phyloP scores from a whole-genome alignment of 2,113 vertebrate genomes.

The Lophotis ruficrista region DNA sequence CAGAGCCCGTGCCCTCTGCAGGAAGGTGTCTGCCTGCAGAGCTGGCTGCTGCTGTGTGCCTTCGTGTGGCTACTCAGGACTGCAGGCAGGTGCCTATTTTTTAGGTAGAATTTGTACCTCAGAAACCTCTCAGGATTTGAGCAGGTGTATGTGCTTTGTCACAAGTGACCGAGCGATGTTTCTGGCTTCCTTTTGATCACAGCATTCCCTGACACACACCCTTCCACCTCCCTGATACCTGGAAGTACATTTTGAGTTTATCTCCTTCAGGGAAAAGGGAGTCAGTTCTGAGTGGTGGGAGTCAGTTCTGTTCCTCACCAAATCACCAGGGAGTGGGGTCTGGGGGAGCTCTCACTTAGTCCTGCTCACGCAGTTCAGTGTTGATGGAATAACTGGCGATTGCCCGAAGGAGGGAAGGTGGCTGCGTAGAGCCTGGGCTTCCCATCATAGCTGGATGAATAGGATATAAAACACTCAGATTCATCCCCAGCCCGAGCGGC shows the following conservation, averaged over 20 bases:
- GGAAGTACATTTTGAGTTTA: not conserved
- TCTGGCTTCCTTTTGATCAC: not conserved
- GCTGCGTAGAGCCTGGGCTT: not conserved
- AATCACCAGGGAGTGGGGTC: not conserved
- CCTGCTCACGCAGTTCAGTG: not conserved
- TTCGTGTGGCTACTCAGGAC: not conserved
- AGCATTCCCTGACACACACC: not conserved
- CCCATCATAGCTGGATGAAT: not conserved
- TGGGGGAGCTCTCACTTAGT: not conserved
- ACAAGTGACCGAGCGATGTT: fast-evolving
- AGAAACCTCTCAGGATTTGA: not conserved
- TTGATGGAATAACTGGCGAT: not conserved
- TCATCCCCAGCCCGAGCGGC: not conserved
- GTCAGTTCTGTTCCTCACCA: not conserved
- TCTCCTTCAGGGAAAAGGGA: not conserved
- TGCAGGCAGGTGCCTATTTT: not conserved
- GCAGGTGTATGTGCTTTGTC: not conserved
- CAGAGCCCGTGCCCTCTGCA: not conserved
- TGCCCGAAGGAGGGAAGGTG: not conserved
- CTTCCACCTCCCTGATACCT: not conserved
- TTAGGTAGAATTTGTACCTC: not conserved
- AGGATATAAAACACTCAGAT: not conserved
- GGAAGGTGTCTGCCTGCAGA: not conserved
- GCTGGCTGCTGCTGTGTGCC: no score
- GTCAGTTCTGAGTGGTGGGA: not conserved